phyloP scores from a whole-genome alignment of 2,113 vertebrate genomes.

The Oreochromis tanganicae region DNA sequence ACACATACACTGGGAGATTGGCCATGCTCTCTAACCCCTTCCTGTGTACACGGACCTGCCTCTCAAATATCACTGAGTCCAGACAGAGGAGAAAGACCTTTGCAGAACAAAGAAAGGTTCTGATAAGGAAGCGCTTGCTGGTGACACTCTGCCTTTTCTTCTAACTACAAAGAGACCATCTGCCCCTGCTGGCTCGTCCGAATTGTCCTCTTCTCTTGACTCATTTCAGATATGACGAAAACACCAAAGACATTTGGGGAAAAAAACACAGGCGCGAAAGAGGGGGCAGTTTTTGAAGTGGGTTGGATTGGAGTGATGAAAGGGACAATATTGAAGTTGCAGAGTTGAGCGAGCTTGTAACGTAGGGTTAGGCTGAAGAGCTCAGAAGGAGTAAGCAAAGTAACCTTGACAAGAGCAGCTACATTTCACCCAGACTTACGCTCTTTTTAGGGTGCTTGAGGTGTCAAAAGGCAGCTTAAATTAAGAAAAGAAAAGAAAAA shows the following conservation, averaged over 20 bases:
- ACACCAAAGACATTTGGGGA: neutral
- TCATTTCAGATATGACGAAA: conserved; percentile 9
- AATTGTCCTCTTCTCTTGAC: conserved; percentile 26
- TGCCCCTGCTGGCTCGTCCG: conserved; percentile 1
- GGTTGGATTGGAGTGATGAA: conserved; percentile 3
- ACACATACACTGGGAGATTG: conserved; percentile 24
- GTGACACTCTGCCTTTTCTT: conserved; percentile 35
- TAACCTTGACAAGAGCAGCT: neutral
- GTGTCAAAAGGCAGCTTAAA: neutral
- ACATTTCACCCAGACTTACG: neutral
- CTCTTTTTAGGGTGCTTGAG: neutral
- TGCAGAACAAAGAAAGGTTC: conserved; percentile 55
- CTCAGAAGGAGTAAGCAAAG: neutral
- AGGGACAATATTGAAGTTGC: neutral
- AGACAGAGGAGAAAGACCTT: conserved; percentile 59
- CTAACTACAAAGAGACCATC: conserved; percentile 29
- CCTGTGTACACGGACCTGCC: conserved; percentile 8
- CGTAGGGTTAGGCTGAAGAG: neutral
- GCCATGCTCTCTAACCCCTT: conserved; percentile 41
- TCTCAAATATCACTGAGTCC: conserved; percentile 67
- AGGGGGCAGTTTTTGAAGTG: neutral
- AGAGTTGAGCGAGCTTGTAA: neutral
- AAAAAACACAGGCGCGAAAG: neutral
- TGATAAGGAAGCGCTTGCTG: conserved; percentile 45
- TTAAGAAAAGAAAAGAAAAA: neutral